phyloP scores from a whole-genome alignment of 2,113 vertebrate species.

The Clarias magur region DNA sequence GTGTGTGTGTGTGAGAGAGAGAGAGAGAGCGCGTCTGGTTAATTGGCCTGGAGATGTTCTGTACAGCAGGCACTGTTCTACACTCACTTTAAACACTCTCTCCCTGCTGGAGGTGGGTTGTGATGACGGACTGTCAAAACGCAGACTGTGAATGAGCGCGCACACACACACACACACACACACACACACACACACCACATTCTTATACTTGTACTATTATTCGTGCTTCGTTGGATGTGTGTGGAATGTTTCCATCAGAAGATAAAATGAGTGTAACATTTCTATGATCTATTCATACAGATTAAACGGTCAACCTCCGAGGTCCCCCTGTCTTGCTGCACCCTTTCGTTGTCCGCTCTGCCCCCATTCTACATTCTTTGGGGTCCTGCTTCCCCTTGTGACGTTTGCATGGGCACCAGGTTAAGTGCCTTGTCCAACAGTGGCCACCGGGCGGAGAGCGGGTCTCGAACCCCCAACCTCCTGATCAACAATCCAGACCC shows the following conservation, averaged over 20 bases:
- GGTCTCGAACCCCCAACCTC: no score
- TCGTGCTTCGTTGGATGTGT: neutral
- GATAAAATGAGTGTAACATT: neutral
- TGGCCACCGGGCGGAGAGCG: no score
- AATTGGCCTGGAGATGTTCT: neutral
- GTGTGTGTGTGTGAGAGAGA: neutral
- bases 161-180: constrained; percentile 9
- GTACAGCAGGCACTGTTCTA: neutral
- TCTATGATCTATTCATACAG: neutral
- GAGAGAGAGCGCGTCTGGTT: neutral
- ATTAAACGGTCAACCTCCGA: no score
- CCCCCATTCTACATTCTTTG: no score
- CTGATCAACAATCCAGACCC: no score
- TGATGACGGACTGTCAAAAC: constrained; percentile 9
- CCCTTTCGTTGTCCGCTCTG: no score
- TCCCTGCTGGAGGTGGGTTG: neutral
- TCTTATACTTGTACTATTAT: neutral
- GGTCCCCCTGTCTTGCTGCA: no score
- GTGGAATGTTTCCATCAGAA: neutral
- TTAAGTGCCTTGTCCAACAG: no score
- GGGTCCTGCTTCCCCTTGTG: no score
- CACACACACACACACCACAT: neutral
- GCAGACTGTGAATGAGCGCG: neutral
- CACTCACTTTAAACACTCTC: constrained; percentile 1
- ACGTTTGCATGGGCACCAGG: no score